Evolutionary conservation across 2,888 invertebrate species (phyloP), one percentile per base, ranked within the genome.

Genomic region (Drosophila mettleri): DNA sequence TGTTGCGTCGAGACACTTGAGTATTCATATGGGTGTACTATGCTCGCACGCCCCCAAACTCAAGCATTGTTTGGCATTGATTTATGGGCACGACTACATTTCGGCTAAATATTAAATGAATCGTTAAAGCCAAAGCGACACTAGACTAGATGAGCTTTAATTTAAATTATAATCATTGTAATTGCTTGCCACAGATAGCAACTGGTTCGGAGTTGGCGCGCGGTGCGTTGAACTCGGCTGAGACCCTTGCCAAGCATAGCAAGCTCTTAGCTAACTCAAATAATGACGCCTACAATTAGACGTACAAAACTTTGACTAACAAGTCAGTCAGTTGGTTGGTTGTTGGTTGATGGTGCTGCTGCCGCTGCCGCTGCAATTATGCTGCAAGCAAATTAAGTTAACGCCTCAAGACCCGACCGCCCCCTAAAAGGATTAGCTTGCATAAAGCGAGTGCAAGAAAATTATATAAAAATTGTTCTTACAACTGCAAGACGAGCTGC

Each of bases 31-130:
- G 79, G 77, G 72, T 45, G 64, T 62, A 51, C 65, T 60, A 66
- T 31, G 14, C 20, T 8, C 10, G 1, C 4, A 22, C 41, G n/a
- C 7, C n/a, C 10, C 16, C 22, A n/a, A n/a, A n/a, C 27, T 39
- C 55, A 51, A 67, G 74, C 79, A 67, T 69, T 74, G 85, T 59
- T 77, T 85, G 83, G 85, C 83, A 86, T 84, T 84, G 83, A 84
- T 84, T 84, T 84, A 84, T 87, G 87, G 54, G 49, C 51, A 45
- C 70, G 61, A 79, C 61, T 87, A 70, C 54, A 66, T 78, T 63
- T 84, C 72, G 79, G 66, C 65, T 74, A 85, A 87, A 84, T 85
- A 84, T 86, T 84, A 79, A 84, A 84, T 87, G 77, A 85, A 85
- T 75, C 72, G 87, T 84, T 85, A 81, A 84, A 33, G 70, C 55